phyloP scores from a whole-genome alignment of 2,888 invertebrate genomes.

The Apocheima hispidaria region DNA sequence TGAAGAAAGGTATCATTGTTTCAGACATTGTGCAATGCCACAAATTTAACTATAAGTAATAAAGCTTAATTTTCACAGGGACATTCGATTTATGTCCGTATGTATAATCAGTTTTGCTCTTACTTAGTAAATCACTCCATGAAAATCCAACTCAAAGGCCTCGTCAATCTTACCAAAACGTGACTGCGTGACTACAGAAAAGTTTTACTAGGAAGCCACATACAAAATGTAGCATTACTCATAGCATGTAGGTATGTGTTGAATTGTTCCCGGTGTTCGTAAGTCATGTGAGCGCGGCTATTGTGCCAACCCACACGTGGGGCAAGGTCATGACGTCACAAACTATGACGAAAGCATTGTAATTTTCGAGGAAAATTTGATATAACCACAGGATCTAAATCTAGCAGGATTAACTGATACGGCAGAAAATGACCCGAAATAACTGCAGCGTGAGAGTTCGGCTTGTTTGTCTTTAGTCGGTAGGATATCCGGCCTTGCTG shows the following conservation, averaged over 20 bases:
- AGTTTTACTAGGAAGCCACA: slow-evolving; percentile 3
- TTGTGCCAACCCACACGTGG: slow-evolving; percentile 27
- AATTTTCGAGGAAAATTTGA: slow-evolving; percentile 16
- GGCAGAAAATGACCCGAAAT: slow-evolving; percentile 5
- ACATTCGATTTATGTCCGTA: no score
- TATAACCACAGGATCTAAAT: slow-evolving; percentile 7
- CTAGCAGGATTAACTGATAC: slow-evolving; percentile 15
- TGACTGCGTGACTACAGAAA: slow-evolving; percentile 5
- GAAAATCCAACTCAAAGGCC: neutral
- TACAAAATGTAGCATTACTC: slow-evolving; percentile 20
- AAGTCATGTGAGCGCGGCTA: slow-evolving; percentile 25
- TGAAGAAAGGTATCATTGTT: neutral
- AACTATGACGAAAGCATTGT: slow-evolving; percentile 17
- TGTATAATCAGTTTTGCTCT: neutral
- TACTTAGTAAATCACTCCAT: neutral
- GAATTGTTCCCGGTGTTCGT: slow-evolving; percentile 18
- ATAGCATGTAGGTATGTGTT: slow-evolving; percentile 8
- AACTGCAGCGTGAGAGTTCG: neutral
- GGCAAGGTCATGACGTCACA: slow-evolving; percentile 25
- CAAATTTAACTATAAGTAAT: no score
- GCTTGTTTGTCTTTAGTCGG: neutral
- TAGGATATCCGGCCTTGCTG: slow-evolving; percentile 11
- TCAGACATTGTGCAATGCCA: neutral
- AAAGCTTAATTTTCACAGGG: no score
- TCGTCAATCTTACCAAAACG: neutral